Evolutionary conservation across 2,113 vertebrate genomes (phyloP), one percentile per base, ranked within the genome.

Genomic region (Lichenostomus cassidix): DNA sequence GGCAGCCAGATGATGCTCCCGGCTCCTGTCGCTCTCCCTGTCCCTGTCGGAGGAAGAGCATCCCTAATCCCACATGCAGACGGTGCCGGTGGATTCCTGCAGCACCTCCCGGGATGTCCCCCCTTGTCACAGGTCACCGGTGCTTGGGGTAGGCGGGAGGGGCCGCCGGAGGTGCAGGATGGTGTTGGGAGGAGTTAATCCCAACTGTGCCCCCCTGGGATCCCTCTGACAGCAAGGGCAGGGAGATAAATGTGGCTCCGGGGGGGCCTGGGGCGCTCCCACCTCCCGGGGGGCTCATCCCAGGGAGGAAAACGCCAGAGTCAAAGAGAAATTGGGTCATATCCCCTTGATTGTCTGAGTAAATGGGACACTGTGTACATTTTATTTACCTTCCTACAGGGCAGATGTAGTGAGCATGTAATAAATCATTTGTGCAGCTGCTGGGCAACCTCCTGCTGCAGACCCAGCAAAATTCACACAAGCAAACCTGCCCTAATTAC

Each of bases 371-470:
- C 53, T 46, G 73, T 92, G 94, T 95, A 92, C 94, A 70, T 96
- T 97, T 94, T 95, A 95, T 97, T 97, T 97, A 97, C 96, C 93
- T 97, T 96, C 96, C 96, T 97, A 95, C 90, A 71, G 95, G 96
- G 97, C 96, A 95, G 95, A 95, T 96, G 92, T 90, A 95, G 93
- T 14, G 78, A 97, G 84, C 65, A 4, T 89, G 96, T 94, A 96
- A 97, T 97, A 96, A 97, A 97, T 97, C 95, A 97, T 96, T 87
- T 89, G 90, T 95, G 94, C 96, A 97, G 96, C 97, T 97, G 97
- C 95, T 89, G 89, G 97, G 96, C 91, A 87, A 94, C 92, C 92
- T 97, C 95, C 94, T 95, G 93, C 95, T 97, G 97, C 95, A 95
- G 87, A 95, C 69, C 92, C 91, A 97, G 94, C 95, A 95, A 96